phyloP scores from a whole-genome alignment of 2,797 vertebrate genomes.

The Pteronotus mesoamericanus region DNA sequence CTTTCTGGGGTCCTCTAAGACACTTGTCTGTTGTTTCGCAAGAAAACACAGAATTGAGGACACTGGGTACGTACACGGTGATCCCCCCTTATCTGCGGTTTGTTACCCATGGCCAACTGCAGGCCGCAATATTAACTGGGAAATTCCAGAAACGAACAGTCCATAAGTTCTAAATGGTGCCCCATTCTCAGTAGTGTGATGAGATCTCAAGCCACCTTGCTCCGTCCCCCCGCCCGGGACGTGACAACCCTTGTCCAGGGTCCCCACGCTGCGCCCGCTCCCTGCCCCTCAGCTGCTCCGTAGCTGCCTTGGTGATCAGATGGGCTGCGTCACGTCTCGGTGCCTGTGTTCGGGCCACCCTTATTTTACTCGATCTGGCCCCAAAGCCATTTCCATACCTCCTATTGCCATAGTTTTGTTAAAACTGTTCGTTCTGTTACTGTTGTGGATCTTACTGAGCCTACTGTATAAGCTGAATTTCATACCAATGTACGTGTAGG shows the following conservation, averaged over 20 bases:
- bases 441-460: background rate
- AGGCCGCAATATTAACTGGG: background rate
- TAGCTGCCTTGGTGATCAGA: background rate
- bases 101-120: background rate
- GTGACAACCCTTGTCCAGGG: background rate
- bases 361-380: background rate
- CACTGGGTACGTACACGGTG: accelerated
- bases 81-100: background rate
- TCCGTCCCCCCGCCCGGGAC: background rate
- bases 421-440: background rate
- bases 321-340: background rate
- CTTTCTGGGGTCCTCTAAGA: background rate
- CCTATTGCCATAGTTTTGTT: background rate
- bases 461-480: background rate
- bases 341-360: background rate
- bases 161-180: too few relatives aligned
- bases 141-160: background rate
- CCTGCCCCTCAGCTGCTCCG: background rate
- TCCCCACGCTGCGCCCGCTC: accelerated
- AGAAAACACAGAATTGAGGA: background rate
- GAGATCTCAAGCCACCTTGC: background rate
- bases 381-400: background rate
- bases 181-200: background rate
- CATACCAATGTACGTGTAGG: background rate
- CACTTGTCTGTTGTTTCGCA: background rate